Base-by-base conservation (phyloP, 2,888 invertebrate genomes). In the Onthophagus sagittarius region DNA sequence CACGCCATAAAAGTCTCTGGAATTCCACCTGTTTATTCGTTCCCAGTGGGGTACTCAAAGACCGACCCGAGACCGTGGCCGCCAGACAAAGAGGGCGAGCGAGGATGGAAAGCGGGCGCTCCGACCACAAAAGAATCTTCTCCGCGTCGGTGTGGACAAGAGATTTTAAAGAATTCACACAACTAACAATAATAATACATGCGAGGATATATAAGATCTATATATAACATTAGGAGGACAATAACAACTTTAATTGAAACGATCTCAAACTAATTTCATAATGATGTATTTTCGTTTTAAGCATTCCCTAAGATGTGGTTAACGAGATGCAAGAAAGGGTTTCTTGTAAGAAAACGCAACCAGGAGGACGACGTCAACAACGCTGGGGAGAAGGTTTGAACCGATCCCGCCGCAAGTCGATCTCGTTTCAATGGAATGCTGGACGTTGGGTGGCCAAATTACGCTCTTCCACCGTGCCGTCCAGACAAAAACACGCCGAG, bases 21-120 rank as follows among this genome's bases (percentile, higher is more conserved):
- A 74, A 74, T 74, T 74, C 74, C 74, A 74, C 74, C 71, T 74
- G 74, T 74, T 74, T 74, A 72, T 72, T 32, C 67, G 74, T 69
- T 74, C 72, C 74, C 70, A 74, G 74, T 74, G 70, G 70, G 74
- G 72, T 71, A 70, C 71, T 74, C 64, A 72, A 72, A 72, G 72
- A 72, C 71, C 63, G 71, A 63, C 33, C 53, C 71, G 71, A 70
- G 70, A 71, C 67, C 67, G 67, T n/a, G 31, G 67, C 23, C 31
- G 67, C 23, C 13, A 32, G 67, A 67, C n/a, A 67, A 67, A 32
- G 32, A 67, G 32, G 23, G 32, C 32, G 67, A 32, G 67, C 67
- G 31, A 23, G 31, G 67, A 67, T 32, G 67, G 13, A 67, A 67
- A 23, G n/a, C 14, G 15, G 15, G 63, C 15, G 11, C 65, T 15